These are phyloP conservation scores for Amphiduros pacificus DNA, from an alignment of 2,888 invertebrate species.

Conservation along the genomic window DNA sequence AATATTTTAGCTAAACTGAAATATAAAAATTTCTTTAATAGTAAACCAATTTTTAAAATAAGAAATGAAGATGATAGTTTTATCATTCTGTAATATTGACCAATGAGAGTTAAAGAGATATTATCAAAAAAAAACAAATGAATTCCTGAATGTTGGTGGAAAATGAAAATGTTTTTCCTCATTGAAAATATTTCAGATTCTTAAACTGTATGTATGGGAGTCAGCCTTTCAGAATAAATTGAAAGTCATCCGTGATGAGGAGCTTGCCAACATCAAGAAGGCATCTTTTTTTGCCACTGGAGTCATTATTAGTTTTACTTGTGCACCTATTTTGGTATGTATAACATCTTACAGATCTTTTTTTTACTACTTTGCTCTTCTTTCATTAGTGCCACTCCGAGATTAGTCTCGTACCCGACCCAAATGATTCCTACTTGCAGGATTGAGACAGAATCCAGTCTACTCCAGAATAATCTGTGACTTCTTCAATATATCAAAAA, in stretches of 20 bases:
- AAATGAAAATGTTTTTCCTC: neutral
- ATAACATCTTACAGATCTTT: too few species aligned
- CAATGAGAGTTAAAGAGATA: neutral
- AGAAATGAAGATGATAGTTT: neutral
- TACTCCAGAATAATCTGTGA: too few species aligned
- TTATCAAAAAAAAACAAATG: neutral
- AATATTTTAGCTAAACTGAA: neutral
- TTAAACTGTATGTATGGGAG: constrained; percentile 15
- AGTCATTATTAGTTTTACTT: constrained; percentile 4
- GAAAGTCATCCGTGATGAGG: constrained; percentile 2
- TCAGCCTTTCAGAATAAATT: constrained; percentile 13
- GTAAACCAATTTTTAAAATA: neutral
- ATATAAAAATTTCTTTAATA: too few species aligned
- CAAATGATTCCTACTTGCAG: too few species aligned
- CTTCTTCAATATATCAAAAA: too few species aligned
- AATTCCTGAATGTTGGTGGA: neutral
- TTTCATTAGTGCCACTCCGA: too few species aligned
- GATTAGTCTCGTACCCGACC: too few species aligned
- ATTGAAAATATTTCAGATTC: too few species aligned
- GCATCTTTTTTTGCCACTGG: constrained; percentile 5
- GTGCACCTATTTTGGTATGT: constrained; percentile 12
- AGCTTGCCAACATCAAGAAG: constrained; percentile 1
- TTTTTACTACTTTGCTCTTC: too few species aligned
- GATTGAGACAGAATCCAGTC: too few species aligned
- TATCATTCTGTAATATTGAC: neutral